phyloP scores from a whole-genome alignment of 2,113 vertebrate species.

The Perca flavescens region DNA sequence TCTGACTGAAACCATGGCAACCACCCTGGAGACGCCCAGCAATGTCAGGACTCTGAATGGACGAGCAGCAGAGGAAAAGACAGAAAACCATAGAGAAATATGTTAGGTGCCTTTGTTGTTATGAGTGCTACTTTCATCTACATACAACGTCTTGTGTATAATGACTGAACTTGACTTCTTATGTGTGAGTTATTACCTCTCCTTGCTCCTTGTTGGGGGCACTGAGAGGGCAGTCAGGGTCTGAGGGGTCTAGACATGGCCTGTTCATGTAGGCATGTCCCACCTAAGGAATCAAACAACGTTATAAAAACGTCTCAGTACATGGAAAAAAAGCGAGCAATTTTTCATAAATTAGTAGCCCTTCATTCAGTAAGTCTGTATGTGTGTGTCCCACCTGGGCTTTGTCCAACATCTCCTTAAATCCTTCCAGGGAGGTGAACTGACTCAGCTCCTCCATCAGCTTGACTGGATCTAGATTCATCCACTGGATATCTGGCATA shows the following conservation, averaged over 20 bases:
- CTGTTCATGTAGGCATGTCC: slow-evolving; percentile 97
- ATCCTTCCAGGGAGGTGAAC: slow-evolving; percentile 94
- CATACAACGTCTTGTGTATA: background rate
- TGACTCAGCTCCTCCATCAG: slow-evolving; percentile 96
- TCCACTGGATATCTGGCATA: slow-evolving; percentile 97
- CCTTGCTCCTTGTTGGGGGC: slow-evolving; percentile 91
- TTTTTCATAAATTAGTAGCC: background rate
- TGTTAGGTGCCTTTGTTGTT: slow-evolving; percentile 2
- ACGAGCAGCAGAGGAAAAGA: slow-evolving; percentile 17
- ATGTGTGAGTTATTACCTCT: slow-evolving; percentile 72
- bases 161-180: background rate
- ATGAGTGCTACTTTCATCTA: background rate
- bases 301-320: background rate
- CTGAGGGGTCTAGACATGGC: slow-evolving; percentile 91
- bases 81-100: slow-evolving; percentile 8
- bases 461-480: slow-evolving; percentile 96
- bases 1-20: slow-evolving; percentile 97
- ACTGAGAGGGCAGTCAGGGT: slow-evolving; percentile 92
- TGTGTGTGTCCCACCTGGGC: slow-evolving; percentile 89
- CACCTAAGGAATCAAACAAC: slow-evolving; percentile 73
- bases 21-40: slow-evolving; percentile 89
- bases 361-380: slow-evolving; percentile 4
- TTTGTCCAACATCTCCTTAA: slow-evolving; percentile 97
- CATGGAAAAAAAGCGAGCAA: background rate
- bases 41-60: slow-evolving; percentile 88